phyloP scores from a whole-genome alignment of 2,113 vertebrate genomes.

The Colaptes auratus region DNA sequence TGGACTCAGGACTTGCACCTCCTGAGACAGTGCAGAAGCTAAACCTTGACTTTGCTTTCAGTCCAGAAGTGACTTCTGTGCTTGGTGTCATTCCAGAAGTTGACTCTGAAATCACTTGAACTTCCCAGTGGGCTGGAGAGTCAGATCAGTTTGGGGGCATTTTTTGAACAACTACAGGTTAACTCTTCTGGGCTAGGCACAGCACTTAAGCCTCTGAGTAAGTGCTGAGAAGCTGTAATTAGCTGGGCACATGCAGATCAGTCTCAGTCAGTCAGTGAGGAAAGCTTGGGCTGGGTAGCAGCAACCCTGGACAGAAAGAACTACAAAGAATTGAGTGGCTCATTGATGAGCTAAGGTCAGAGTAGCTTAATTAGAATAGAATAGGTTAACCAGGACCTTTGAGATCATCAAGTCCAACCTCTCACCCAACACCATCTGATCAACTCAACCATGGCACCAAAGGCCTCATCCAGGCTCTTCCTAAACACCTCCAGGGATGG shows the following conservation, averaged over 20 bases:
- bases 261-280: background rate
- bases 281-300: background rate
- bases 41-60: background rate
- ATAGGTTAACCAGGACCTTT: too few species aligned
- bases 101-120: background rate
- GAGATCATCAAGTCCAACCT: too few species aligned
- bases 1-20: background rate
- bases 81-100: background rate
- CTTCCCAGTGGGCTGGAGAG: background rate
- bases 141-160: background rate
- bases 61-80: background rate
- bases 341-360: background rate
- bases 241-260: background rate
- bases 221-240: background rate
- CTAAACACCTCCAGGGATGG: too few species aligned
- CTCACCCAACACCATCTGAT: too few species aligned
- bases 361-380: background rate
- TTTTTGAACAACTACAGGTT: background rate
- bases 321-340: background rate
- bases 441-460: too few species aligned
- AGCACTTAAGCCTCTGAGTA: background rate
- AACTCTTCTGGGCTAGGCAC: background rate
- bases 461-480: too few species aligned
- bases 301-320: too few species aligned
- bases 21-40: background rate